These are phyloP conservation scores for Eciton burchellii DNA, from an alignment of 1,140 invertebrate genomes.

Conservation along the genomic window DNA sequence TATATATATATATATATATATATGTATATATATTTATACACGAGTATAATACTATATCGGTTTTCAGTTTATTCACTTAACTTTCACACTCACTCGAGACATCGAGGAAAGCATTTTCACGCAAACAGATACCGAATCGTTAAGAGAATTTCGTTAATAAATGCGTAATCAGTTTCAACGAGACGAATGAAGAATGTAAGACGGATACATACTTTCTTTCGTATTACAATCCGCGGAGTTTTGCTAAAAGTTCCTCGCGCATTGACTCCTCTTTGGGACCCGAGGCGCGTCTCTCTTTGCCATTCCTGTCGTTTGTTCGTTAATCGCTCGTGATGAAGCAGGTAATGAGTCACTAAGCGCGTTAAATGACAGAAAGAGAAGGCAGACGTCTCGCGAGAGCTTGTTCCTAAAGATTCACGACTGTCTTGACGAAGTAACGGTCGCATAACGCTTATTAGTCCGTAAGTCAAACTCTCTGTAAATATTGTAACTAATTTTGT, in stretches of 20 bases:
- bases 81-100: constrained; percentile 29
- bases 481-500: constrained; percentile 84
- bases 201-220: constrained; percentile 26
- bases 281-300: constrained; percentile 48
- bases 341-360: constrained; percentile 63
- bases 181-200: constrained; percentile 40
- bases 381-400: constrained; percentile 76
- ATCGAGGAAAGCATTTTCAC: constrained; percentile 19
- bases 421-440: constrained; percentile 77
- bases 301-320: constrained; percentile 70
- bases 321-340: constrained; percentile 53
- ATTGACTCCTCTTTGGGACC: constrained; percentile 57
- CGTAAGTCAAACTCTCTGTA: constrained; percentile 82
- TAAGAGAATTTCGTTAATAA: constrained; percentile 14
- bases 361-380: constrained; percentile 55
- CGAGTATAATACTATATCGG: constrained; percentile 24
- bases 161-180: constrained; percentile 14
- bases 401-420: constrained; percentile 84
- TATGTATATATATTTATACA: constrained; percentile 15
- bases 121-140: background rate
- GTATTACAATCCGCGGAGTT: constrained; percentile 30
- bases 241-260: constrained; percentile 54
- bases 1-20: constrained; percentile 16
- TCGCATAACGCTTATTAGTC: constrained; percentile 85
- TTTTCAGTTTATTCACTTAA: background rate